Percentiles rank a stretch among this genome's conserved stretches.
phyloP scores from a whole-genome alignment of 2,888 invertebrate species.

The Polydrusus cervinus region DNA sequence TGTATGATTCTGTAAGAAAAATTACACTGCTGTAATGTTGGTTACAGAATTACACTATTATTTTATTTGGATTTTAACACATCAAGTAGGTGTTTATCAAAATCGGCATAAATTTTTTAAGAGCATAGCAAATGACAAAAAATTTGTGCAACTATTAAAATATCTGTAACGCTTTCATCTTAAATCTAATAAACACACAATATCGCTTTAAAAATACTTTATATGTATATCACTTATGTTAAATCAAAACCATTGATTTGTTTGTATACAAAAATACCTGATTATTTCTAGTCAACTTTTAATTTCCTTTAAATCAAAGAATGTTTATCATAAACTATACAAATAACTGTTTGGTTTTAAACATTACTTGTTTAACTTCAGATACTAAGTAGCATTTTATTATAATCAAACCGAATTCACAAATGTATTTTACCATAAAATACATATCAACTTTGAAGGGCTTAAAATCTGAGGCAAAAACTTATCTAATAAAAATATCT shows the following conservation, averaged over 20 bases:
- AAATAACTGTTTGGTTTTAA: constrained; percentile 2
- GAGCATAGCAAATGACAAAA: constrained; percentile 4
- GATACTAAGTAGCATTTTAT: constrained; percentile 20
- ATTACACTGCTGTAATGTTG: no score
- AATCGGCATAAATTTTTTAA: no score
- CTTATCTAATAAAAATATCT: constrained; percentile 36
- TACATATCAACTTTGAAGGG: constrained; percentile 10
- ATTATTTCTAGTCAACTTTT: constrained; percentile 16
- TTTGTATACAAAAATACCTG: constrained; percentile 26
- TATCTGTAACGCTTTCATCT: constrained; percentile 9
- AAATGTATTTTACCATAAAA: constrained; percentile 22
- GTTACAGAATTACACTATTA: no score
- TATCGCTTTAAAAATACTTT: constrained; percentile 21
- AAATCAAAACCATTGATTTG: constrained; percentile 26
- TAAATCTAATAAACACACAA: constrained; percentile 20
- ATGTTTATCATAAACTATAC: not conserved
- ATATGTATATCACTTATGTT: constrained; percentile 12
- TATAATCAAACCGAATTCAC: constrained; percentile 1
- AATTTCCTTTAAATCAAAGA: constrained; percentile 16
- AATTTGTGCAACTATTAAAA: constrained; percentile 27
- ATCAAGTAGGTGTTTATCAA: no score
- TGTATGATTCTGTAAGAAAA: no score
- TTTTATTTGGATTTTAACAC: no score
- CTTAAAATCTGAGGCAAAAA: not conserved
- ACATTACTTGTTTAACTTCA: constrained; percentile 1